phyloP scores from a whole-genome alignment of 2,888 invertebrate genomes.

The Melinopterus prodromus region DNA sequence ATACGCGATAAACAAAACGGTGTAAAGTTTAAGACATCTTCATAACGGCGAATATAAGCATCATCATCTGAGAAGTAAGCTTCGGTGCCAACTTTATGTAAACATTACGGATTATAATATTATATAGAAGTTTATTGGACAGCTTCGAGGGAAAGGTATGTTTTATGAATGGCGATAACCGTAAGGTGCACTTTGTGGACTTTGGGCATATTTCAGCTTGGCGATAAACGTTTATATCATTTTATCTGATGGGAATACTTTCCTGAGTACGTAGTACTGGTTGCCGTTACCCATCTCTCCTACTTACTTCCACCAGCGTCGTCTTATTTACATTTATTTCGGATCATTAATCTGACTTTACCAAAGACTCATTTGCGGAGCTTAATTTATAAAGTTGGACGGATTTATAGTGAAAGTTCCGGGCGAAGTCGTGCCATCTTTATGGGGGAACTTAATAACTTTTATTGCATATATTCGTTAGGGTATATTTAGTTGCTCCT shows the following conservation, averaged over 20 bases:
- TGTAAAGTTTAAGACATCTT: background rate
- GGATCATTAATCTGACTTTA: constrained; percentile 62
- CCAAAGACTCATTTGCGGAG: constrained; percentile 60
- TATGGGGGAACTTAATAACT: constrained; percentile 58
- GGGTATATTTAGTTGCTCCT: constrained; percentile 39
- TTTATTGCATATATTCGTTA: constrained; percentile 58
- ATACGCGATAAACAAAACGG: too few relatives aligned
- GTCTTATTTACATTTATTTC: constrained; percentile 59
- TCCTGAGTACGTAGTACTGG: background rate
- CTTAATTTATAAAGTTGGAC: constrained; percentile 60
- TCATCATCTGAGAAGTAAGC: background rate
- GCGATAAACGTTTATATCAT: constrained; percentile 4
- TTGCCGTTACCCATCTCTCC: constrained; percentile 41
- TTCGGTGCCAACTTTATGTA: background rate
- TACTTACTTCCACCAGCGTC: constrained; percentile 43
- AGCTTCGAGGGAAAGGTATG: background rate
- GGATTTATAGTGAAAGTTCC: constrained; percentile 61
- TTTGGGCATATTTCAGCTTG: background rate
- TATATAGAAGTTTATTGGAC: background rate
- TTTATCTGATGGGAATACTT: constrained; percentile 4
- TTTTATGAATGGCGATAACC: background rate
- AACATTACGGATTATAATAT: background rate
- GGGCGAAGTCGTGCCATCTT: constrained; percentile 58
- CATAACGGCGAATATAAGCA: background rate
- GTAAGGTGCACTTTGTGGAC: background rate